Evolutionary conservation across 2,888 invertebrate genomes (phyloP).

Genomic region (Poecilus cupreus): DNA sequence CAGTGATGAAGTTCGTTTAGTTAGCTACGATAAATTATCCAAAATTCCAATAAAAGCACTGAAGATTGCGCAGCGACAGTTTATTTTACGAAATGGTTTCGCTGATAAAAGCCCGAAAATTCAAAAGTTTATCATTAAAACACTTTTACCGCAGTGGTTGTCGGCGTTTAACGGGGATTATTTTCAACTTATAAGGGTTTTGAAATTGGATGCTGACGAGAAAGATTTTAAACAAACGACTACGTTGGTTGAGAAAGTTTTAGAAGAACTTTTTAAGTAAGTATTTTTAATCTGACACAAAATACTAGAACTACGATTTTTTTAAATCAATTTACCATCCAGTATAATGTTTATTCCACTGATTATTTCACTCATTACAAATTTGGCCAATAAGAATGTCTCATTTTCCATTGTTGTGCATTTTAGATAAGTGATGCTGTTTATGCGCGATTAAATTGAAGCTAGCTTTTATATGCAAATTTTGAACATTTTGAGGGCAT

Average conservation of each 20-base stretch:
- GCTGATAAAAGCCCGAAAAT: constrained; percentile 77
- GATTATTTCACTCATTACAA: too few relatives aligned
- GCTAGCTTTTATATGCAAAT: too few relatives aligned
- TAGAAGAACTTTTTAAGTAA: constrained; percentile 76
- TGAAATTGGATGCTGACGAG: constrained; percentile 82
- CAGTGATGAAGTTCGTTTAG: constrained; percentile 83
- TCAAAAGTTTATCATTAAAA: constrained; percentile 72
- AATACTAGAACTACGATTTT: background rate
- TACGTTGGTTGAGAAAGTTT: constrained; percentile 74
- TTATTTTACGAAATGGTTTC: constrained; percentile 78
- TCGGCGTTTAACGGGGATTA: constrained; percentile 82
- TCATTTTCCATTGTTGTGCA: too few relatives aligned
- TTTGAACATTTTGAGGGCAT: too few relatives aligned
- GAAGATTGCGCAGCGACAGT: constrained; percentile 79
- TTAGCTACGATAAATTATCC: constrained; percentile 71
- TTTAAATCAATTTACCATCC: too few relatives aligned
- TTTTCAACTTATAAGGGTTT: constrained; percentile 80
- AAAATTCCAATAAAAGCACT: constrained; percentile 69
- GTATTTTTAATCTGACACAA: constrained; percentile 60
- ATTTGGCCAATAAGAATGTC: too few relatives aligned
- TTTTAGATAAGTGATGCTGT: too few relatives aligned
- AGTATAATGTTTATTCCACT: too few relatives aligned
- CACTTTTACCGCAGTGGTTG: constrained; percentile 85
- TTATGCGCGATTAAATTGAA: too few relatives aligned
- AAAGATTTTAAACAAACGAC: constrained; percentile 78